Conservation (phyloP, 2,113 vertebrate genomes). For the Apus apus region DNA sequence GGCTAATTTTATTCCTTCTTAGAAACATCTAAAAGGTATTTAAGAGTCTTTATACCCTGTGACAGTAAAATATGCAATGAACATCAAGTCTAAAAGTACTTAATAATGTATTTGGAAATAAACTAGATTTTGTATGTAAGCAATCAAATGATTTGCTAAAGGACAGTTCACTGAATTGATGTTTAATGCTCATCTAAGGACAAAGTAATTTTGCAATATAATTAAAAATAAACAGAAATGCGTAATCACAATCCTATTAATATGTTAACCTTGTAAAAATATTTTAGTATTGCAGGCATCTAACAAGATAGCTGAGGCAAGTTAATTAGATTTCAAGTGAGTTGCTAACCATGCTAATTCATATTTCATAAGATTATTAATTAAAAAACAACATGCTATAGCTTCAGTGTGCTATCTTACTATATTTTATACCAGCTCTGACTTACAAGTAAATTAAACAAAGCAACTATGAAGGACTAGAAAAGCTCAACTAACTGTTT, state of each 20-base stretch:
- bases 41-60: neutral
- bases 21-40: neutral
- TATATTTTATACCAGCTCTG: slow-evolving; percentile 62
- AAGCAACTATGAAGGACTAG: slow-evolving; percentile 53
- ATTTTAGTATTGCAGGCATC: slow-evolving; percentile 56
- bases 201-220: slow-evolving; percentile 63
- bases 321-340: slow-evolving; percentile 78
- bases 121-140: slow-evolving; percentile 15
- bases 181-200: slow-evolving; percentile 56
- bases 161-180: slow-evolving; percentile 19
- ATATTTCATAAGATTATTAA: slow-evolving; percentile 79
- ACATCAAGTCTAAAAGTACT: neutral
- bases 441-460: slow-evolving; percentile 69
- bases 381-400: slow-evolving; percentile 71
- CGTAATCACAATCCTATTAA: slow-evolving; percentile 72
- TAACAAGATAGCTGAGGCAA: slow-evolving; percentile 65
- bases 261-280: slow-evolving; percentile 72
- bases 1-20: neutral
- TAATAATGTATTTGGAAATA: slow-evolving; percentile 48
- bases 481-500: slow-evolving; percentile 51
- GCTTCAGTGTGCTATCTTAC: slow-evolving; percentile 52
- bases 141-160: slow-evolving; percentile 33
- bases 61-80: neutral
- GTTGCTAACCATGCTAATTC: slow-evolving; percentile 73
- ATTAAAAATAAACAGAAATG: slow-evolving; percentile 72